These are phyloP conservation scores for Rotaria sp. DNA, from an alignment of 2,888 invertebrate genomes.

Conservation along the genomic window DNA sequence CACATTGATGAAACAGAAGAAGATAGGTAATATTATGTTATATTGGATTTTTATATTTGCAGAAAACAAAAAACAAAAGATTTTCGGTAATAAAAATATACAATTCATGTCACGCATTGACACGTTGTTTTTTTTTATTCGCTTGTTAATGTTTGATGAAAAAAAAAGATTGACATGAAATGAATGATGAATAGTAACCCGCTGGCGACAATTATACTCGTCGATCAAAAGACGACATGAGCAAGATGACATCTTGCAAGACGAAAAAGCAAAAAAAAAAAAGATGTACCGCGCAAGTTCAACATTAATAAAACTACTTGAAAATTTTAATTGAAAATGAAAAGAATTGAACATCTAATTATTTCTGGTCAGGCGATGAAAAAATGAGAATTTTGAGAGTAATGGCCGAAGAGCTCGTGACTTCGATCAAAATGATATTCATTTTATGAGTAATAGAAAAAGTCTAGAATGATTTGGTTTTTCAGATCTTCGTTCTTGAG, in stretches of 20 bases:
- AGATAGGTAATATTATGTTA: not conserved
- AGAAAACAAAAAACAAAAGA: not conserved
- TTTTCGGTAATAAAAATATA: not conserved
- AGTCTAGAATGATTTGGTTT: too few relatives aligned
- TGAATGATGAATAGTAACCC: not conserved
- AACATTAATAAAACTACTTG: not conserved
- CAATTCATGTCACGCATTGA: constrained; percentile 6
- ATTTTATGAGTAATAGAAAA: too few relatives aligned
- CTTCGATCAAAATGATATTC: too few relatives aligned
- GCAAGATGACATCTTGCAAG: not conserved
- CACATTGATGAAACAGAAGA: not conserved
- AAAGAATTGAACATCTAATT: constrained; percentile 1
- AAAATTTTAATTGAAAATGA: not conserved
- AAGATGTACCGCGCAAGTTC: not conserved
- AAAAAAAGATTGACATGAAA: not conserved
- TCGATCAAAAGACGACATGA: constrained; percentile 13
- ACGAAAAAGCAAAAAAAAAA: not conserved
- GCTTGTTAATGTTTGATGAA: not conserved
- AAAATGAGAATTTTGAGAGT: too few relatives aligned
- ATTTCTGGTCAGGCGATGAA: constrained; percentile 9
- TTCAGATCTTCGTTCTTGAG: too few relatives aligned
- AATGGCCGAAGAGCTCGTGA: too few relatives aligned
- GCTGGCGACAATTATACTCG: not conserved
- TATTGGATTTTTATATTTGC: not conserved
- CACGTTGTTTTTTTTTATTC: not conserved